Evolutionary conservation across 2,888 invertebrate species (phyloP), one percentile per base, ranked within the genome.

Genomic region (Magallana nippona): DNA sequence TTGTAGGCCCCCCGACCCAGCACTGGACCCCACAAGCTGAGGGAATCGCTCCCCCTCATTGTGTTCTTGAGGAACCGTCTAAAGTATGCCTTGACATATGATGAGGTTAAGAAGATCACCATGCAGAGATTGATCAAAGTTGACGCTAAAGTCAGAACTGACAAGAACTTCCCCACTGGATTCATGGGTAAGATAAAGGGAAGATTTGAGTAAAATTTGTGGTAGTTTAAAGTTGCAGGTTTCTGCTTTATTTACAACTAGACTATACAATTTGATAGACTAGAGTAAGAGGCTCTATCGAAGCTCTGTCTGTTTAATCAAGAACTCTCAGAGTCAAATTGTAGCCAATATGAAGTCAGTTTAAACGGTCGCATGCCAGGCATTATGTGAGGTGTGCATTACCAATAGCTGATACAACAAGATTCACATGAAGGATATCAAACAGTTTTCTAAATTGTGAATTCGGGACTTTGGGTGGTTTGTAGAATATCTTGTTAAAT

Each of bases 111-210:
- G 87, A 99, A 99, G 95, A 99, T 99, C 93, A 97, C 99, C 81
- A 99, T 98, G 97, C 99, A 99, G 95, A 96, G 99, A 85, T 96
- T 99, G 85, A 98, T 99, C 94, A 99, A 98, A 95, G 98, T 99
- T 88, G 99, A 99, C 94, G 98, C 98, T 89, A 99, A 98, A 96
- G 97, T 99, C 83, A 96, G 99, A 92, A 99, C 99, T 44, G 99
- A 99, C 93, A 97, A 97, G 86, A 99, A 98, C 91, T 99, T 97
- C 95, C 99, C 99, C 83, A 97, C 99, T 93, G 99, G 99, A 86
- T 99, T 98, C 94, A 99, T 99, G 99, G 99, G 99, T 99, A 94
- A 96, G 96, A 27, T 13, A 22, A 10, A 27, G 19, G 27, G 11
- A 22, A 19, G 19, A 22, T 19, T 27, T 27, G 63, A 44, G 44